Percentiles rank a stretch among this genome's conserved stretches.
These are phyloP conservation scores for Ischnus inquisitorius DNA, from an alignment of 2,888 invertebrate genomes.

Conservation along the genomic window DNA sequence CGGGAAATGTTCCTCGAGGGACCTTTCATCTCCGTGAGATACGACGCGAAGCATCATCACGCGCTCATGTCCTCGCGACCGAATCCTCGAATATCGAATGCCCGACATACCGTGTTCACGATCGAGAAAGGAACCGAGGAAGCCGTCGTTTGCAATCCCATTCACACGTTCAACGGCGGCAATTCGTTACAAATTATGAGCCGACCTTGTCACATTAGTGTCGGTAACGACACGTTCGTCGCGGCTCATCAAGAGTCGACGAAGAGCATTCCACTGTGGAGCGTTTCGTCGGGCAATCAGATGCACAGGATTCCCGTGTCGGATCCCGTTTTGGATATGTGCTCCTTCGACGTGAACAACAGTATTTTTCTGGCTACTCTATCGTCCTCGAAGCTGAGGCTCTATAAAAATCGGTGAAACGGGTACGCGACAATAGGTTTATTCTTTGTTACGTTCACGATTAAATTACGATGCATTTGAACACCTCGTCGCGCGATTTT, in stretches of 20 bases:
- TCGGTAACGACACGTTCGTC: slow-evolving; percentile 88
- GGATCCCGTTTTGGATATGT: slow-evolving; percentile 90
- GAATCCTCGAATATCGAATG: slow-evolving; percentile 86
- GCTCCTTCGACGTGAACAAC: slow-evolving; percentile 87
- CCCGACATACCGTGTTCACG: slow-evolving; percentile 86
- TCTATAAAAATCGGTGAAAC: slow-evolving; percentile 86
- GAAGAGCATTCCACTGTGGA: slow-evolving; percentile 89
- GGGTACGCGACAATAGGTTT: neutral
- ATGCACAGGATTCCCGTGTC: slow-evolving; percentile 88
- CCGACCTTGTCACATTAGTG: slow-evolving; percentile 87
- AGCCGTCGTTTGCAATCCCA: slow-evolving; percentile 87
- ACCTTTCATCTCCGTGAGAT: slow-evolving; percentile 91
- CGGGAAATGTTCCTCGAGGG: slow-evolving; percentile 89
- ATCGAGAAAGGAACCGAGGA: slow-evolving; percentile 85
- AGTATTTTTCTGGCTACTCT: slow-evolving; percentile 88
- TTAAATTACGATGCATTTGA: slow-evolving; percentile 18
- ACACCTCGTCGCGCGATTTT: neutral
- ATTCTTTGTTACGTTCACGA: slow-evolving; percentile 17
- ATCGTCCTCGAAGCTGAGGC: slow-evolving; percentile 89
- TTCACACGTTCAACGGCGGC: slow-evolving; percentile 90
- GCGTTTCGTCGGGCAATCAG: slow-evolving; percentile 87
- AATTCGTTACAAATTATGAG: slow-evolving; percentile 89
- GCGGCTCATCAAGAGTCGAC: slow-evolving; percentile 92
- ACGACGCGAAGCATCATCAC: slow-evolving; percentile 89
- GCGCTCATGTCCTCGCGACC: slow-evolving; percentile 91